Percentiles rank a stretch among this genome's conserved stretches.
These are phyloP conservation scores for Columba janthina DNA, from an alignment of 2,113 vertebrate species.

Conservation along the genomic window DNA sequence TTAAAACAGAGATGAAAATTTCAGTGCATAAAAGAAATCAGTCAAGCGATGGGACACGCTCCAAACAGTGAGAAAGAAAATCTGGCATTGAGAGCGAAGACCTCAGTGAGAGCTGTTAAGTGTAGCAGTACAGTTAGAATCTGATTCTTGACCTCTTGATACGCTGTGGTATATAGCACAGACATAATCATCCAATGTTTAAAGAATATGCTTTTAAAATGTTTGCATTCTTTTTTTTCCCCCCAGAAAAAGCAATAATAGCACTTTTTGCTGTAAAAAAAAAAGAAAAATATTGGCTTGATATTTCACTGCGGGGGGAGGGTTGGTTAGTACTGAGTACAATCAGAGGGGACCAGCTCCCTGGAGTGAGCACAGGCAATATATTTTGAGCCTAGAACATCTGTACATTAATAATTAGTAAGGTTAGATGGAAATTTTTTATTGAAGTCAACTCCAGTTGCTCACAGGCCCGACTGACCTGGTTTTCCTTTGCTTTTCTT, in stretches of 20 bases:
- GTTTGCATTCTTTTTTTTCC: background rate
- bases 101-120: background rate
- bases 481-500: constrained; percentile 52
- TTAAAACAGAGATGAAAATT: background rate
- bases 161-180: background rate
- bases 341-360: background rate
- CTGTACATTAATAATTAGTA: constrained; percentile 53
- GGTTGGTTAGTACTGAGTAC: background rate
- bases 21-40: background rate
- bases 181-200: background rate
- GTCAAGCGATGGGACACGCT: background rate
- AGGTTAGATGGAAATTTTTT: constrained; percentile 36
- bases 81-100: background rate
- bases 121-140: background rate
- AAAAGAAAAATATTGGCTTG: background rate
- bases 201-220: background rate
- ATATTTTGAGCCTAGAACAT: constrained; percentile 33
- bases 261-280: background rate
- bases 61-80: background rate
- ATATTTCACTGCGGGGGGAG: background rate
- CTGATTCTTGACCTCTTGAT: background rate
- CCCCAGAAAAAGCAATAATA: background rate
- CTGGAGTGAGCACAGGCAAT: background rate
- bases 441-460: background rate
- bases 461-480: background rate